Percentiles rank a stretch among this genome's conserved stretches.
Evolutionary conservation across 2,888 invertebrate genomes (phyloP).

Genomic region (Hyalella azteca): DNA sequence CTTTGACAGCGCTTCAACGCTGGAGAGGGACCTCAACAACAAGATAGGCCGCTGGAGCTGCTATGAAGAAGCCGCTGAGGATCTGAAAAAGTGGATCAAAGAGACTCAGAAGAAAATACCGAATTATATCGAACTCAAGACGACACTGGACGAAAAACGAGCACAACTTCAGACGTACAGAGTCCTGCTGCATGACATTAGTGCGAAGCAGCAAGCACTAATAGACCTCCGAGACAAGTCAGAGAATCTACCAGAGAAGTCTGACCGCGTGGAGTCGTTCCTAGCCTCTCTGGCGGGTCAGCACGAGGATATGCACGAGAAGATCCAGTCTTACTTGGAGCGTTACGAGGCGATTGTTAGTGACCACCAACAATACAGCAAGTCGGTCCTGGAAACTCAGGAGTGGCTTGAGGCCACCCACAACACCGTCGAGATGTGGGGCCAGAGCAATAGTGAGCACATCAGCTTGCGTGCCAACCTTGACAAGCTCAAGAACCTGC

Average conservation of each 20-base stretch:
- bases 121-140: slow-evolving; percentile 78
- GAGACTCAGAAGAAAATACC: slow-evolving; percentile 77
- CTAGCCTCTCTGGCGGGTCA: slow-evolving; percentile 74
- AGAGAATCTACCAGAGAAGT: slow-evolving; percentile 78
- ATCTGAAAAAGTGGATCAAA: slow-evolving; percentile 79
- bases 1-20: slow-evolving; percentile 78
- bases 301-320: slow-evolving; percentile 73
- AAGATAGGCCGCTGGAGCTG: slow-evolving; percentile 83
- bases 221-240: slow-evolving; percentile 80
- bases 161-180: slow-evolving; percentile 85
- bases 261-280: slow-evolving; percentile 75
- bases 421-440: slow-evolving; percentile 80
- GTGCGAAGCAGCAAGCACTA: slow-evolving; percentile 79
- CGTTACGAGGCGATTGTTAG: slow-evolving; percentile 86
- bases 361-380: slow-evolving; percentile 86
- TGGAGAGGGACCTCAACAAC: slow-evolving; percentile 80
- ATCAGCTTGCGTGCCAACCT: slow-evolving; percentile 85
- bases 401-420: slow-evolving; percentile 87
- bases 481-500: slow-evolving; percentile 73
- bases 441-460: slow-evolving; percentile 81
- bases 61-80: slow-evolving; percentile 84
- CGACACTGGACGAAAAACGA: slow-evolving; percentile 89
- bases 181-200: slow-evolving; percentile 78
- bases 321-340: slow-evolving; percentile 78
- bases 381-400: slow-evolving; percentile 82